Percentiles rank a stretch among this genome's conserved stretches.
Evolutionary conservation across 2,888 invertebrate genomes (phyloP).

Genomic region (Eupithecia tripunctaria): DNA sequence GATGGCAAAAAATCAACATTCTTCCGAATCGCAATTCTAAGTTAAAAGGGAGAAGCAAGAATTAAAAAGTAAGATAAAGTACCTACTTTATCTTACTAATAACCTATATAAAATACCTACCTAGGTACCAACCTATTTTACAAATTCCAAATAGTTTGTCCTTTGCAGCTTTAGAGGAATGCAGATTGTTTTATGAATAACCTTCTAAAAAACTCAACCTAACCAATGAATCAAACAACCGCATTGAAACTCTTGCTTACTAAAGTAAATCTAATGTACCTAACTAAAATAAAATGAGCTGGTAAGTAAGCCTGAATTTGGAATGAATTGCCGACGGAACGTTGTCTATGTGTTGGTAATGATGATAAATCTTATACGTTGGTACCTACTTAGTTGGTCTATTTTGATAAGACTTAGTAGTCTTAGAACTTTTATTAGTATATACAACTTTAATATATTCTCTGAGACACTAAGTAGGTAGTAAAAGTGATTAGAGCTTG

Average conservation of each 20-base stretch:
- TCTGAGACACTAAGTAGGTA: too few relatives aligned
- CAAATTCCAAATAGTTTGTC: not conserved
- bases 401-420: too few relatives aligned
- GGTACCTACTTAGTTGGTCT: too few relatives aligned
- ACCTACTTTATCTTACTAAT: too few relatives aligned
- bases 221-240: too few relatives aligned
- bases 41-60: not conserved
- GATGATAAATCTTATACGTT: not conserved
- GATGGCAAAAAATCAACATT: not conserved
- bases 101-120: too few relatives aligned
- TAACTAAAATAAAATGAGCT: too few relatives aligned
- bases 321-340: constrained; percentile 21
- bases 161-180: not conserved
- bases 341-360: constrained; percentile 5
- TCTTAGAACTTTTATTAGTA: too few relatives aligned
- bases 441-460: too few relatives aligned
- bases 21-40: not conserved
- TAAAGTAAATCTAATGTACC: too few relatives aligned
- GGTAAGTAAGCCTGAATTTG: constrained; percentile 47
- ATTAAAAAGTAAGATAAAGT: not conserved
- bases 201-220: not conserved
- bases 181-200: not conserved
- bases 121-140: not conserved
- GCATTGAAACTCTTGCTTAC: not conserved
- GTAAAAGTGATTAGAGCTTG: too few relatives aligned